Conservation (phyloP, 2,888 invertebrate species). For the Endotricha flammealis region DNA sequence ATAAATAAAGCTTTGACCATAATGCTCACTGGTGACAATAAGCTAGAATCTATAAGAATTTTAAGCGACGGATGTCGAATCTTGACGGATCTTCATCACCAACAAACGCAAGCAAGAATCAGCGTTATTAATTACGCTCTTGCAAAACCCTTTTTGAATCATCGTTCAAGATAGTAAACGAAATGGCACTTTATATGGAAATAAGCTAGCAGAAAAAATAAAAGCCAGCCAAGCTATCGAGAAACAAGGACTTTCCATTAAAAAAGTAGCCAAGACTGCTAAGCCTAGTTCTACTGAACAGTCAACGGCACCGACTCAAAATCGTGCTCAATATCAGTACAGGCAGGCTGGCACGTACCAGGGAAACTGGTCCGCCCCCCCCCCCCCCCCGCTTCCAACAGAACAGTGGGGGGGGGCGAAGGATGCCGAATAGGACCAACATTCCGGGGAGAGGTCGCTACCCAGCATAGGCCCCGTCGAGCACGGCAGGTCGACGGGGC, state of each 20-base stretch:
- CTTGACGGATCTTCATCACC: slow-evolving; percentile 12
- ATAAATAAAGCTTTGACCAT: slow-evolving; percentile 14
- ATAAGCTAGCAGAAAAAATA: slow-evolving; percentile 18
- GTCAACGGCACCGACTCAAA: not conserved
- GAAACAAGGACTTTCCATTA: slow-evolving; percentile 18
- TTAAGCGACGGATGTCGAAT: slow-evolving; percentile 16
- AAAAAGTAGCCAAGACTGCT: not conserved
- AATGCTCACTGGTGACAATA: too few relatives aligned
- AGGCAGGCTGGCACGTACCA: slow-evolving; percentile 1
- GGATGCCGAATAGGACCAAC: not conserved
- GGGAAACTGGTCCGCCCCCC: slow-evolving; percentile 23
- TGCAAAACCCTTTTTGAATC: slow-evolving; percentile 13
- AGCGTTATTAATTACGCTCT: slow-evolving; percentile 10
- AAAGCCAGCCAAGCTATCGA: slow-evolving; percentile 18
- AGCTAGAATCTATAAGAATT: too few relatives aligned
- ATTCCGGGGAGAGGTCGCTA: not conserved
- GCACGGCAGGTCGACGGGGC: not conserved
- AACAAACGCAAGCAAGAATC: slow-evolving; percentile 7
- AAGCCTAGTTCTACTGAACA: not conserved
- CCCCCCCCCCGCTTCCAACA: slow-evolving; percentile 18
- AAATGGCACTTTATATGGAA: slow-evolving; percentile 9
- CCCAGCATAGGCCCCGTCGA: not conserved
- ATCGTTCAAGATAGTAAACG: too few relatives aligned
- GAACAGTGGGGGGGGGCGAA: slow-evolving; percentile 18
- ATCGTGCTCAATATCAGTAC: too few relatives aligned